phyloP scores from a whole-genome alignment of 2,113 vertebrate genomes.

The Ictidomys tridecemlineatus region DNA sequence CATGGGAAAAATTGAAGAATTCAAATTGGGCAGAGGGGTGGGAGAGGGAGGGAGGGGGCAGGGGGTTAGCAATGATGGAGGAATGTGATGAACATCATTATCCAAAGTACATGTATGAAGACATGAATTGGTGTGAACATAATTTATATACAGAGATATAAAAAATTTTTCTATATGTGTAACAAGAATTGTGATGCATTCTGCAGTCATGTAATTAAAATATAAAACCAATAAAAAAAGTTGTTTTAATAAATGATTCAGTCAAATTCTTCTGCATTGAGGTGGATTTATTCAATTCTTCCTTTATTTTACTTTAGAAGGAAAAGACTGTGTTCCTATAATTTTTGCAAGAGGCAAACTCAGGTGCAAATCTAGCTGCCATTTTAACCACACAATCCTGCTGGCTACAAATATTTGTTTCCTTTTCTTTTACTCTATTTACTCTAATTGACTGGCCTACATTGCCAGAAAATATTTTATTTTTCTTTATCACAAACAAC shows the following conservation, averaged over 20 bases:
- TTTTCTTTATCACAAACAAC: background rate
- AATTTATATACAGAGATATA: too few species aligned
- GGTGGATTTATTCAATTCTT: conserved; percentile 8
- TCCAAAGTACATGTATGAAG: too few species aligned
- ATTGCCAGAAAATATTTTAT: background rate
- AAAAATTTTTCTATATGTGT: too few species aligned
- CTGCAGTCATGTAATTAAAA: too few species aligned
- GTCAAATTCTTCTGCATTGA: background rate
- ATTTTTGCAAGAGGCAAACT: background rate
- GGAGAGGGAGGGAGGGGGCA: too few species aligned
- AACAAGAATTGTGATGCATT: too few species aligned
- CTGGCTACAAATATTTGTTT: background rate
- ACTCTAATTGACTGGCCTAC: background rate
- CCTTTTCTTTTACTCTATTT: background rate
- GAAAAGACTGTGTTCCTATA: background rate
- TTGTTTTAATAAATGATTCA: background rate
- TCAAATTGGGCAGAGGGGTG: too few species aligned
- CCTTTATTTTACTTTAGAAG: background rate
- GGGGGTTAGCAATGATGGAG: too few species aligned
- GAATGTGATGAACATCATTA: too few species aligned
- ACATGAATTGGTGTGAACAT: too few species aligned
- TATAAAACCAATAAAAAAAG: background rate
- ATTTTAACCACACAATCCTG: background rate
- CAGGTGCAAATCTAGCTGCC: background rate
- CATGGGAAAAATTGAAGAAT: too few species aligned